Evolutionary conservation across 2,888 invertebrate genomes (phyloP), one percentile per base, ranked within the genome.

Genomic region (Leptopilina drosophilae): DNA sequence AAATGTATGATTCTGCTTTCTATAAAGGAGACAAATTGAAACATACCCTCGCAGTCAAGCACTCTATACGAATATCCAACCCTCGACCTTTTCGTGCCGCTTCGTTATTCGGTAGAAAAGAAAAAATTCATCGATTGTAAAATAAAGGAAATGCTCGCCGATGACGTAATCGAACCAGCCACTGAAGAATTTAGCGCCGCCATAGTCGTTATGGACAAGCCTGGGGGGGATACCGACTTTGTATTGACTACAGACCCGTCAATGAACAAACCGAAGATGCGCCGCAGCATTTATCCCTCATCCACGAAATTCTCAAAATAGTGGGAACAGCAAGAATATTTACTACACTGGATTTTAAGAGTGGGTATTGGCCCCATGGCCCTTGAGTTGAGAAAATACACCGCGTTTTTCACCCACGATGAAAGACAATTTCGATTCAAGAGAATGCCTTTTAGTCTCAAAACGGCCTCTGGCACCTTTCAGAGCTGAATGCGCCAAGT

Each of bases 101-200:
- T 2, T 76, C 76, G 76, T 5, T 78, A 67, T 59, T 81, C 86
- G 77, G 65, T 81, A 86, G 79, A 80, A 82, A 82, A 81, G n/a
- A n/a, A 76, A 76, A 78, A 67, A 82, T 65, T 78, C 40, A 83
- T 87, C 5, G 62, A 75, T 6, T 15, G 49, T 12, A 76, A 80
- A 62, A 59, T 76, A 0, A 6, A 69, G 2, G 69, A 80, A 26
- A 80, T 80, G 80, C 15, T 80, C 2, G 33, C 64, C 20, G 20
- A 20, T 20, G 20, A 20, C 20, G 20, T 20, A 0, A 20, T 20
- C 20, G 20, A 20, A 20, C 77, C 65, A 4, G 49, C 62, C 12
- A 14, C 49, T 0, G 12, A 26, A 26, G 26, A 20, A 5, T 64
- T 26, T 33, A 64, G 12, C 12, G 20, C 64, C 3, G 64, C 33